Base-by-base conservation (phyloP, 2,797 vertebrate species). In the Enteromius afrohamiltoni region DNA sequence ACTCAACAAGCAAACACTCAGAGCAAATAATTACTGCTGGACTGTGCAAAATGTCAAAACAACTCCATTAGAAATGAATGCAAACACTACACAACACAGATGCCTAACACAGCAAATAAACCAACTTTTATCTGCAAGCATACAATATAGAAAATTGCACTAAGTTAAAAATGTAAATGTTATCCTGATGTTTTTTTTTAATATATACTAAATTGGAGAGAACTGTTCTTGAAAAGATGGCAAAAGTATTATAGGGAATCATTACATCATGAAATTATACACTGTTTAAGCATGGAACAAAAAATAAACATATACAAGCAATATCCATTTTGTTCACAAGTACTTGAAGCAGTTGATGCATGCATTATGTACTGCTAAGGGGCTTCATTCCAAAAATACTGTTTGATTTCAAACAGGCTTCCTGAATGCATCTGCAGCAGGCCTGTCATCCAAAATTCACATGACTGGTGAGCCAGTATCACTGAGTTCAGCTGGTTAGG, bases 1-100 rank as follows among this genome's bases (percentile, higher is more conserved):
- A 45, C 31, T 51, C 49, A 67, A 79, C 76, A 64, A 82, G 34
- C 75, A 26, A 60, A 64, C 21, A 40, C 34, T 42, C 17, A 68
- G n/a, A 70, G 10, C 26, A 49, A 85, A 82, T 84, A 55, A 82
- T 34, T 60, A 79, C 62, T 79, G 65, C 62, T 55, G 51, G 62
- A 70, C 31, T 80, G 76, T 26, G 73, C 65, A 83, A 70, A 79
- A 45, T 2, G 6, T 40, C 37, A 62, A 70, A 65, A 77, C 74
- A 60, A 53, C 13, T 26, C 1, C 55, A 47, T 31, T 40, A 70
- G n/a, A 62, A 58, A 73, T 21, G 73, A 31, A 65, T 51, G 71
- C 7, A 58, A 74, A 71, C 71, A 42, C 31, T 26, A 6, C 23
- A 49, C 34, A 62, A 26, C 34, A 21, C 65, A 64, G 29, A 21